Conservation (phyloP, 2,888 invertebrate genomes). For the Ophion ellenae region DNA sequence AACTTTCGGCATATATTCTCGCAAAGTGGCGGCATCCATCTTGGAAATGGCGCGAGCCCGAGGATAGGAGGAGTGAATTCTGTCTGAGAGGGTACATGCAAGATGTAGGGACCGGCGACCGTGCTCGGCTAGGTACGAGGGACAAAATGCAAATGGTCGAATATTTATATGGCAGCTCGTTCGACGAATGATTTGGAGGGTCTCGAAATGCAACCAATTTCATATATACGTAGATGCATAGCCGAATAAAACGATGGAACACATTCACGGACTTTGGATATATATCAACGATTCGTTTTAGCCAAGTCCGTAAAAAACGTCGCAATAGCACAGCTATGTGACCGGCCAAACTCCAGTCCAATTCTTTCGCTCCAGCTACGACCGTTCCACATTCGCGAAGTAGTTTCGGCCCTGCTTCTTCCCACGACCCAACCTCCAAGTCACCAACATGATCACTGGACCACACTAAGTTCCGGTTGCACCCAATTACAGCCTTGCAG, state of each 20-base stretch:
- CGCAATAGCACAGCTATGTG: conserved; percentile 60
- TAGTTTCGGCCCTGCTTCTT: conserved; percentile 35
- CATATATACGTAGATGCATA: conserved; percentile 11
- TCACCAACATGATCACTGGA: not conserved
- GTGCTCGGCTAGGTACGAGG: conserved; percentile 48
- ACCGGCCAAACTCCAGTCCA: not conserved
- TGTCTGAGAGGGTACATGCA: conserved; percentile 30
- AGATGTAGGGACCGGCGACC: conserved; percentile 37
- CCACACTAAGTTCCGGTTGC: not conserved
- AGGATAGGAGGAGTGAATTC: conserved; percentile 11
- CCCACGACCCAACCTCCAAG: conserved; percentile 2
- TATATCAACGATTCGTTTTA: conserved; percentile 61
- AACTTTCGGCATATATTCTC: conserved; percentile 80
- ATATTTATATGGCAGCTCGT: conserved; percentile 77
- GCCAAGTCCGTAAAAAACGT: conserved; percentile 33
- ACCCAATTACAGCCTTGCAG: not conserved
- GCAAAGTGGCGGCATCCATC: conserved; percentile 80
- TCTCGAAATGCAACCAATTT: conserved; percentile 34
- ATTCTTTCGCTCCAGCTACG: conserved; percentile 38
- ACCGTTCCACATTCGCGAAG: conserved; percentile 47
- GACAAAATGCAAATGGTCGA: conserved; percentile 78
- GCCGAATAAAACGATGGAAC: conserved; percentile 18
- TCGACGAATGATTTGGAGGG: conserved; percentile 67
- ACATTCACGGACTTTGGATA: conserved; percentile 28
- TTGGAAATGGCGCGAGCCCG: conserved; percentile 75